phyloP scores from a whole-genome alignment of 2,888 invertebrate species.

The Glomeris marginata region DNA sequence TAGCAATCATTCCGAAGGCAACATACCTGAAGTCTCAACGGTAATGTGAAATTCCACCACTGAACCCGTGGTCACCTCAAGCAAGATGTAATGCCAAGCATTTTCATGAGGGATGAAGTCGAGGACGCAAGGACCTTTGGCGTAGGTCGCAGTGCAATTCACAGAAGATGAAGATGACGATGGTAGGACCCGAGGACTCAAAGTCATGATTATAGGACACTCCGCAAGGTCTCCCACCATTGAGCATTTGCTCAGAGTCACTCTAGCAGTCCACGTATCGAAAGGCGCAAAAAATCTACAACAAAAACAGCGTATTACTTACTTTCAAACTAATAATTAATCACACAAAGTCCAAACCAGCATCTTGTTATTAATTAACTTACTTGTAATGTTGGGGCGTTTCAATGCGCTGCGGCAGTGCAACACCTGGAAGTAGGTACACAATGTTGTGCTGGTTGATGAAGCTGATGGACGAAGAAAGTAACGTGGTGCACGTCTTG shows the following conservation, averaged over 20 bases:
- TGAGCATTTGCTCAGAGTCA: slow-evolving; percentile 17
- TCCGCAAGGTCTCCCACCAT: slow-evolving; percentile 7
- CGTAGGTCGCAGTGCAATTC: slow-evolving; percentile 14
- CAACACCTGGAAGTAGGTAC: slow-evolving; percentile 20
- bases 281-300: slow-evolving; percentile 23
- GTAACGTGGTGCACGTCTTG: slow-evolving; percentile 20
- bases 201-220: slow-evolving; percentile 13
- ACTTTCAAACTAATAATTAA: not conserved
- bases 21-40: slow-evolving; percentile 14
- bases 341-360: not conserved
- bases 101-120: slow-evolving; percentile 21
- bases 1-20: no score
- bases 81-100: slow-evolving; percentile 20
- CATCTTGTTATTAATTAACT: not conserved
- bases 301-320: not conserved
- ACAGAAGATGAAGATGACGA: not conserved
- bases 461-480: slow-evolving; percentile 20
- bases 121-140: slow-evolving; percentile 21
- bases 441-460: slow-evolving; percentile 18
- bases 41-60: slow-evolving; percentile 14
- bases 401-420: slow-evolving; percentile 19
- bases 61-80: slow-evolving; percentile 7
- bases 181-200: no score
- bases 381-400: slow-evolving; percentile 20
- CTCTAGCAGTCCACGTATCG: slow-evolving; percentile 20